Evolutionary conservation across 2,113 vertebrate genomes (phyloP).

Genomic region (Lethenteron camtschaticum): DNA sequence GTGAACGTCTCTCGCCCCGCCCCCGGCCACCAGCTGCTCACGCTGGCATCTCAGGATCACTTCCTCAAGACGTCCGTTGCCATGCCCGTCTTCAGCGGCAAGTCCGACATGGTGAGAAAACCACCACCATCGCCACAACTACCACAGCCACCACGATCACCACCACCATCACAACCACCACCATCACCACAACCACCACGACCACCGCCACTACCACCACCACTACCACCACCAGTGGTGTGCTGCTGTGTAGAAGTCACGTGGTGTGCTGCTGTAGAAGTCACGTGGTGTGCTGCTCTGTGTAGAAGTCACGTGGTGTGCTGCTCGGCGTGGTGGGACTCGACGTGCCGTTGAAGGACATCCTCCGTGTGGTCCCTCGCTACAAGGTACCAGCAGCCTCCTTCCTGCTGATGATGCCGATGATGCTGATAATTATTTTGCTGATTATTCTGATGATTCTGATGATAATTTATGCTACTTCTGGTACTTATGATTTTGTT

Average conservation of each 20-base stretch:
- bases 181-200: too few species aligned
- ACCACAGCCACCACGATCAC: too few species aligned
- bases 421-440: neutral
- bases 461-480: too few species aligned
- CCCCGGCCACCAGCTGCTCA: neutral
- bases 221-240: too few species aligned
- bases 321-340: constrained; percentile 77
- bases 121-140: too few species aligned
- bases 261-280: too few species aligned
- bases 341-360: constrained; percentile 60
- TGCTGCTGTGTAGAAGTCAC: too few species aligned
- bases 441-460: neutral
- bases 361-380: constrained; percentile 60
- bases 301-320: constrained; percentile 64
- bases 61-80: constrained; percentile 1
- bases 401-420: neutral
- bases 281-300: too few species aligned
- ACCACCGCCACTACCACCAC: too few species aligned
- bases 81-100: neutral
- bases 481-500: too few species aligned
- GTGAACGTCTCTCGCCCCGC: too few species aligned
- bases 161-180: too few species aligned
- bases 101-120: neutral
- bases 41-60: neutral
- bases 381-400: constrained; percentile 50